Conservation (phyloP, 1,140 invertebrate genomes). For the Mesaphorura yosii region DNA sequence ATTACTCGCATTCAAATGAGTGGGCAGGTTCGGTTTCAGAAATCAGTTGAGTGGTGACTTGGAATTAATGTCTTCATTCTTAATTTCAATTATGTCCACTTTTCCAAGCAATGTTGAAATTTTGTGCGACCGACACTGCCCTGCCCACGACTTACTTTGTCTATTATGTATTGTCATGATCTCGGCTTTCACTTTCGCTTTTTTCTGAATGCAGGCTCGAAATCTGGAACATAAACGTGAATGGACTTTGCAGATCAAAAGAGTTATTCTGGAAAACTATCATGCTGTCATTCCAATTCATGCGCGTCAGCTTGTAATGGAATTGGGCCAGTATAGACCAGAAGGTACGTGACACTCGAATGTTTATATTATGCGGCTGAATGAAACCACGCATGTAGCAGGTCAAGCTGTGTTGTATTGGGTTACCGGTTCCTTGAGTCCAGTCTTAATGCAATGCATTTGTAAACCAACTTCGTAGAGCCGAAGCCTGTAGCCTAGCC, state of each 20-base stretch:
- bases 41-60: too few relatives aligned
- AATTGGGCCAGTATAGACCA: constrained; percentile 57
- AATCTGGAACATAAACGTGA: constrained; percentile 84
- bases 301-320: constrained; percentile 61
- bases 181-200: background rate
- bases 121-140: background rate
- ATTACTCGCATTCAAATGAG: too few relatives aligned
- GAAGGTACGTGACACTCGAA: constrained; percentile 28
- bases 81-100: background rate
- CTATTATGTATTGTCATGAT: background rate
- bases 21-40: too few relatives aligned
- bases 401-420: too few relatives aligned
- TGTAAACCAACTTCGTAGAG: too few relatives aligned
- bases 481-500: too few relatives aligned
- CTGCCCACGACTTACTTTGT: background rate
- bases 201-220: constrained; percentile 45
- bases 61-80: too few relatives aligned
- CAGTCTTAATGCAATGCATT: too few relatives aligned
- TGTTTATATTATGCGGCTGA: background rate
- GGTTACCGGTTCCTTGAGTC: too few relatives aligned
- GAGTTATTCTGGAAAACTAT: constrained; percentile 90
- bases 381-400: too few relatives aligned
- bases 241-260: constrained; percentile 80
- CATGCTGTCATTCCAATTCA: constrained; percentile 85
- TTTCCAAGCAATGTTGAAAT: background rate